Base-by-base conservation (phyloP, 2,888 invertebrate species). In the Chalcis sispes region DNA sequence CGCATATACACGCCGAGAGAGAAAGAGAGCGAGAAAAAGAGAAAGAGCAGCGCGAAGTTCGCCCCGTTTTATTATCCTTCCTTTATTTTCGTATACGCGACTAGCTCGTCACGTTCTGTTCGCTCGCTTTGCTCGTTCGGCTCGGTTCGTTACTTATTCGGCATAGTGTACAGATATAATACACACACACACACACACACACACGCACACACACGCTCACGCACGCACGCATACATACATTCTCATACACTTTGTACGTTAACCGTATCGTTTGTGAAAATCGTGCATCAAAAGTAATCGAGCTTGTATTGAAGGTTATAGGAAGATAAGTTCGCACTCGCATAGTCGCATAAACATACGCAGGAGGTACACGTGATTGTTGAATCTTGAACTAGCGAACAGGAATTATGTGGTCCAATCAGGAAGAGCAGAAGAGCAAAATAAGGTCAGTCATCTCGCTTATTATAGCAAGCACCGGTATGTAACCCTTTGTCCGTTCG, bases 401-500 rank as follows among this genome's bases (percentile, higher is more conserved):
- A 10, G 15, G 13, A 42, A 64, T 8, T 5, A 77, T 78, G 77
- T 78, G 77, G 77, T 5, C 64, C 46, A 27, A 29, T 36, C 64
- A 8, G 15, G 77, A 78, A 40, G 64, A 78, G 69, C 72, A 66
- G 36, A 78, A 75, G 48, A 64, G 25, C 15, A 78, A 65, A 59
- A 78, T 78, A 46, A 75, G 77, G 77, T 78, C 64, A 75, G 77
- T 78, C 48, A n/a, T 15, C 13, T 25, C 27, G 36, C 32, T 23
- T 32, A 32, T 7, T 23, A 15, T 23, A 32, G 32, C 32, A 18
- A 15, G 32, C 5, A 1, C 1, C 4, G 2, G 32, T 36, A 20
- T 10, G 10, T 36, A 83, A 83, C 81, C 65, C 50, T 27, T 18
- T 8, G 46, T 69, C 69, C 77, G 67, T 71, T 77, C 77, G 73